Conservation (phyloP, 2,888 invertebrate genomes). For the Scaeva pyrastri region DNA sequence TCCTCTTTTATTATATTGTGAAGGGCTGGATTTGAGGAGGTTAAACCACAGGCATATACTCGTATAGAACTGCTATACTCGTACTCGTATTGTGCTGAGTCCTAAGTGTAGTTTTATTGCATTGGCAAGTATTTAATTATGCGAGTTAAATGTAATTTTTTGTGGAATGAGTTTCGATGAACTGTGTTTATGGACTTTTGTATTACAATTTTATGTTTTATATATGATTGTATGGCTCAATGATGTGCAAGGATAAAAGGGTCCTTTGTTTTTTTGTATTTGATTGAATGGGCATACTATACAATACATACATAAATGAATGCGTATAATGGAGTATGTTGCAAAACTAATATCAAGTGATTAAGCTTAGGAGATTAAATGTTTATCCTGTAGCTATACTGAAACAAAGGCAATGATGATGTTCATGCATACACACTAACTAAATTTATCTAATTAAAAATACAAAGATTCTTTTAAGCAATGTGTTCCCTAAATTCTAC, state of each 20-base stretch:
- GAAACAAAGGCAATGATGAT: too few relatives aligned
- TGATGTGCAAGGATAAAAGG: conserved; percentile 29
- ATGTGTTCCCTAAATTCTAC: too few relatives aligned
- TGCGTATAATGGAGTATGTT: neutral
- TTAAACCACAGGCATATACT: neutral
- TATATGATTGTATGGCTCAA: conserved; percentile 33
- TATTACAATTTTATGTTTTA: conserved; percentile 8
- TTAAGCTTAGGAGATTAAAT: neutral
- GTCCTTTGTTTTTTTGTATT: neutral
- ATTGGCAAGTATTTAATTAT: conserved; percentile 70
- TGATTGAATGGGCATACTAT: neutral
- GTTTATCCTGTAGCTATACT: neutral
- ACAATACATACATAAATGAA: too few relatives aligned
- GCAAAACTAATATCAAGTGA: neutral
- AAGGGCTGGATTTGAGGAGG: conserved; percentile 18
- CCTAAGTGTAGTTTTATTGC: conserved; percentile 44
- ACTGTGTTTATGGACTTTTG: conserved; percentile 54
- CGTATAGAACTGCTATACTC: neutral
- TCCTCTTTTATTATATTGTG: conserved; percentile 55
- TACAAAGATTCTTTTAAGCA: too few relatives aligned
- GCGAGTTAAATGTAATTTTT: conserved; percentile 64
- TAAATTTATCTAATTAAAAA: too few relatives aligned
- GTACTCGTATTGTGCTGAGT: neutral
- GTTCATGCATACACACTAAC: too few relatives aligned
- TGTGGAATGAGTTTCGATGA: conserved; percentile 60